Conservation (phyloP, 2,797 vertebrate species). For the Notolabrus celidotus region DNA sequence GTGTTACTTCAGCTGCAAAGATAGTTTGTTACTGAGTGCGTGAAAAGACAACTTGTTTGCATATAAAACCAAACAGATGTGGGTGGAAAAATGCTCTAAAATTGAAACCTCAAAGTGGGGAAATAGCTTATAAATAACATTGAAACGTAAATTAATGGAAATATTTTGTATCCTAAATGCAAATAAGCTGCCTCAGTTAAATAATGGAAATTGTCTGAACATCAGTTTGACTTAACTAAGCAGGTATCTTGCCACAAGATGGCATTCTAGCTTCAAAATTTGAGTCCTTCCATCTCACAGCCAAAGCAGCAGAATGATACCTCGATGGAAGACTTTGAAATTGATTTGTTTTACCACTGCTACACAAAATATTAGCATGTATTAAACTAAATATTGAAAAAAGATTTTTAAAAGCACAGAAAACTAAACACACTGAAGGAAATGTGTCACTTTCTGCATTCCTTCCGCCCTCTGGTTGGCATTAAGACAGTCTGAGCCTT, state of each 20-base stretch:
- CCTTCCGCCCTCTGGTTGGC: constrained; percentile 48
- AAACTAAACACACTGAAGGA: not conserved
- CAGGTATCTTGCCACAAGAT: constrained; percentile 69
- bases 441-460: constrained; percentile 25
- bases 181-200: not conserved
- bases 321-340: not conserved
- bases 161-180: not conserved
- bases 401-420: not conserved
- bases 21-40: constrained; percentile 48
- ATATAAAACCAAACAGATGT: constrained; percentile 27
- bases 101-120: not conserved
- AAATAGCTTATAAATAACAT: not conserved
- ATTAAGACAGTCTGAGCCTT: constrained; percentile 42
- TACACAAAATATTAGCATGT: not conserved
- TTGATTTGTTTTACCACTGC: not conserved
- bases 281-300: not conserved
- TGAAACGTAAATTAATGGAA: constrained; percentile 6
- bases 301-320: not conserved
- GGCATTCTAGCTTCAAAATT: constrained; percentile 61
- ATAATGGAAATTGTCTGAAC: not conserved
- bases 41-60: constrained; percentile 42
- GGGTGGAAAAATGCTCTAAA: constrained; percentile 6
- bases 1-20: constrained; percentile 31
- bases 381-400: too few species aligned
- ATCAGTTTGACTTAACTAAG: not conserved